A percentile compares a stretch with the other conserved stretches of the same genome.
phyloP scores from a whole-genome alignment of 2,888 invertebrate genomes.

The Myopa testacea region DNA sequence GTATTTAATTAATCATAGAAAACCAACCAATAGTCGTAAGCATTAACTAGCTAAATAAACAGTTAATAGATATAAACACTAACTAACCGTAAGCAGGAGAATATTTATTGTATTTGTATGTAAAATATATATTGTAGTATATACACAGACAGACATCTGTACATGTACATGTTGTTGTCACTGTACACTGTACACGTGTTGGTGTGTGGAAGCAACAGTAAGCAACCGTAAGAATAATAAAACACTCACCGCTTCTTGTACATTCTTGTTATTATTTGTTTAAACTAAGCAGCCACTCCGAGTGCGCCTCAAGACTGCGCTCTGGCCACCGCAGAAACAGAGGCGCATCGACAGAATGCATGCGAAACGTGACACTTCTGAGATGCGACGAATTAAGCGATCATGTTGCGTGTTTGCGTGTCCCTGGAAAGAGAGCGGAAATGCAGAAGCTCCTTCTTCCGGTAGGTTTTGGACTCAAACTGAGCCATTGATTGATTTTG shows the following conservation, averaged over 20 bases:
- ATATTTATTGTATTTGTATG: conserved; percentile 65
- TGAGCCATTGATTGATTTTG: too few relatives aligned
- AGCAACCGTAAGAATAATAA: conserved; percentile 46
- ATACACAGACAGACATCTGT: conserved; percentile 50
- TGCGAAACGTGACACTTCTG: too few relatives aligned
- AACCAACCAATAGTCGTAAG: conserved; percentile 9
- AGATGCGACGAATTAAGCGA: too few relatives aligned
- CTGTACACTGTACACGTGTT: too few relatives aligned
- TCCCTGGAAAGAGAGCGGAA: too few relatives aligned
- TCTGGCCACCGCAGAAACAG: too few relatives aligned
- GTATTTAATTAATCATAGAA: conserved; percentile 15
- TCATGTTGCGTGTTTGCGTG: too few relatives aligned
- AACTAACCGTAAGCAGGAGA: conserved; percentile 48
- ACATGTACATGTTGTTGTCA: conserved; percentile 48
- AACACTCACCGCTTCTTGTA: conserved; percentile 45
- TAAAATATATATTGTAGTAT: conserved; percentile 43
- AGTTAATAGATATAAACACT: conserved; percentile 41
- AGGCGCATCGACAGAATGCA: too few relatives aligned
- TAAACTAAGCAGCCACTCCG: background rate
- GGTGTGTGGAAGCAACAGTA: conserved; percentile 45
- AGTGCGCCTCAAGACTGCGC: background rate
- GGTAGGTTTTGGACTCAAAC: too few relatives aligned
- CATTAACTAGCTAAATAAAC: conserved; percentile 41
- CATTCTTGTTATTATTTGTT: conserved; percentile 22
- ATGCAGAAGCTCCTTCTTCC: too few relatives aligned